Base-by-base conservation (phyloP, 2,797 vertebrate species). In the Urosaurus nigricauda region DNA sequence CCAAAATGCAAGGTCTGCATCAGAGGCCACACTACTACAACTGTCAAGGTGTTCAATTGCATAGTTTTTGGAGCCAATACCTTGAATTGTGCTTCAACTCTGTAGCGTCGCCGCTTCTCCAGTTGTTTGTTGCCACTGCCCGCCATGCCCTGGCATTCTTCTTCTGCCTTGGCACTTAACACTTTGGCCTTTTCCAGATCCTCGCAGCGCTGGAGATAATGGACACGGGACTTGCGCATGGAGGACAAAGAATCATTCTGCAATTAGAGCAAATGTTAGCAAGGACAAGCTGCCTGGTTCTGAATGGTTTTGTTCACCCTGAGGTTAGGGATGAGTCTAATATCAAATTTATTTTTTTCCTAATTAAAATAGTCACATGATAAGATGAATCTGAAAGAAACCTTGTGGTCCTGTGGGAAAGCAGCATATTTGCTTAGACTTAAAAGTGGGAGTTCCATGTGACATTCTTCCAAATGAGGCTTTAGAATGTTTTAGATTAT, bases 61-160 rank as follows among this genome's bases (percentile, higher is more conserved):
- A 35, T 16, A 60, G 32, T 11, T 53, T 56, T 47, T 14, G 1
- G 2, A 32, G 1, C 14, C 53, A 0, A 91, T 93, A 98, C 98
- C 97, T 98, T 99, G 83, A 92, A 82, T 78, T 98, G 97, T 0
- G 98, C 98, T 32, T 99, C 99, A 90, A 99, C 99, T 73, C 97
- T 97, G 0, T 97, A 98, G 79, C 98, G 98, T 53, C 97, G 97
- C 53, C 98, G 97, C 92, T 98, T 98, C 94, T 99, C 98, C 90
- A 99, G 95, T 78, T 98, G 98, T 94, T 98, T 99, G 93, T 83
- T 95, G 92, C 97, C 96, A 0, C 96, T 95, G 12, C 96, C 93
- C 43, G 17, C 47, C 1, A 9, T 21, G 84, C n/a, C 90, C 94
- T 2, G 95, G 84, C 58, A 92, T 1, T 98, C 98, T 0, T 98